Conservation (phyloP, 2,113 vertebrate species). For the Ceratotherium simum region DNA sequence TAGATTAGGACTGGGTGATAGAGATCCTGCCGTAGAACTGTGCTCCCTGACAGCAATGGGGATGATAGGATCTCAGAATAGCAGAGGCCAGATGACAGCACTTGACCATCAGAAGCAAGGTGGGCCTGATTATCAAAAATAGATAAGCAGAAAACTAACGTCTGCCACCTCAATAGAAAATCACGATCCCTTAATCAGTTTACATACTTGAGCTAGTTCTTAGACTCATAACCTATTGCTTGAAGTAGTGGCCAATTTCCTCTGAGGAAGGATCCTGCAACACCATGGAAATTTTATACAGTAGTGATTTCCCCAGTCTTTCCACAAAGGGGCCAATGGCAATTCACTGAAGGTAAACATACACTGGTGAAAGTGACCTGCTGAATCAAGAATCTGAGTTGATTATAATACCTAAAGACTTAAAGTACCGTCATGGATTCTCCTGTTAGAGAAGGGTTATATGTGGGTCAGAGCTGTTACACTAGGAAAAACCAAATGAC, state of each 20-base stretch:
- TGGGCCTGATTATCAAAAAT: not conserved
- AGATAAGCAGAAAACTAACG: not conserved
- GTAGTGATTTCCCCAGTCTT: not conserved
- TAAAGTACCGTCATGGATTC: not conserved
- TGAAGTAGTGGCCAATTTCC: not conserved
- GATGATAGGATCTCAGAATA: not conserved
- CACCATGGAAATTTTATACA: not conserved
- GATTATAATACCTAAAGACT: not conserved
- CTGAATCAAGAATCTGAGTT: not conserved
- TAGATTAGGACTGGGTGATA: not conserved
- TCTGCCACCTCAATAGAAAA: not conserved
- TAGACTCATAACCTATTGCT: not conserved
- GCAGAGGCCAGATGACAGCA: not conserved
- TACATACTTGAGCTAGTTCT: not conserved
- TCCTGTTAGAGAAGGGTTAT: not conserved
- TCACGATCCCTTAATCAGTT: not conserved
- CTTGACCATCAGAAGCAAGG: not conserved
- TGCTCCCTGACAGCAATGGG: not conserved
- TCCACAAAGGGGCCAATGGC: not conserved
- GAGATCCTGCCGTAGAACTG: not conserved
- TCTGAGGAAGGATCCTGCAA: not conserved
- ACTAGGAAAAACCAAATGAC: not conserved
- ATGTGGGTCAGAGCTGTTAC: not conserved
- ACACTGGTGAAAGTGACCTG: not conserved
- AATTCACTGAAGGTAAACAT: not conserved